phyloP scores from a whole-genome alignment of 2,888 invertebrate species.

The Cylindroiulus punctatus region DNA sequence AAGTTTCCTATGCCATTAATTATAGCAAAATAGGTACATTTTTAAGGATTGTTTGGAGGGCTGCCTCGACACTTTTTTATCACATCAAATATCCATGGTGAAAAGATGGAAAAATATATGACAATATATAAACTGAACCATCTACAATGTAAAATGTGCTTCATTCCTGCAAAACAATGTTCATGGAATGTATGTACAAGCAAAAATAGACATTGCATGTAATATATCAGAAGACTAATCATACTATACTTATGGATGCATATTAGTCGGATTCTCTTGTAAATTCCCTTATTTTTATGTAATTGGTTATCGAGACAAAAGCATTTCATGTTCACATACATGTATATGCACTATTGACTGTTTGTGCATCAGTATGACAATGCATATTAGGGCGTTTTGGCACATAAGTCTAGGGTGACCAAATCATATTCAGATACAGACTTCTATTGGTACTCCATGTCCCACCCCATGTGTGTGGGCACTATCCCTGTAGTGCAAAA shows the following conservation, averaged over 20 bases:
- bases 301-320: too few species aligned
- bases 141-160: not conserved
- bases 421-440: too few species aligned
- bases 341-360: too few species aligned
- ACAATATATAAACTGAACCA: constrained; percentile 15
- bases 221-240: not conserved
- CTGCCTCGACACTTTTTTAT: not conserved
- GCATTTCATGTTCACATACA: too few species aligned
- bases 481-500: too few species aligned
- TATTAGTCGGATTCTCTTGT: not conserved
- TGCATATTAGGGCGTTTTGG: too few species aligned
- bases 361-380: too few species aligned
- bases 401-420: too few species aligned
- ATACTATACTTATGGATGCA: constrained; percentile 8
- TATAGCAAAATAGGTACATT: constrained; percentile 2
- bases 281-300: too few species aligned
- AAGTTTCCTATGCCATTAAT: not conserved
- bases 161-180: not conserved
- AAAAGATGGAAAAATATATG: constrained; percentile 23
- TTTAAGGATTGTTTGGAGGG: not conserved
- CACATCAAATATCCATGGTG: not conserved
- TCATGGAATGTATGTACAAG: not conserved
- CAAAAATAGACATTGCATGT: not conserved
- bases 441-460: too few species aligned
- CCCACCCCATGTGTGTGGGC: too few species aligned